These are phyloP conservation scores for Myopa testacea DNA, from an alignment of 2,888 invertebrate species.

Conservation along the genomic window DNA sequence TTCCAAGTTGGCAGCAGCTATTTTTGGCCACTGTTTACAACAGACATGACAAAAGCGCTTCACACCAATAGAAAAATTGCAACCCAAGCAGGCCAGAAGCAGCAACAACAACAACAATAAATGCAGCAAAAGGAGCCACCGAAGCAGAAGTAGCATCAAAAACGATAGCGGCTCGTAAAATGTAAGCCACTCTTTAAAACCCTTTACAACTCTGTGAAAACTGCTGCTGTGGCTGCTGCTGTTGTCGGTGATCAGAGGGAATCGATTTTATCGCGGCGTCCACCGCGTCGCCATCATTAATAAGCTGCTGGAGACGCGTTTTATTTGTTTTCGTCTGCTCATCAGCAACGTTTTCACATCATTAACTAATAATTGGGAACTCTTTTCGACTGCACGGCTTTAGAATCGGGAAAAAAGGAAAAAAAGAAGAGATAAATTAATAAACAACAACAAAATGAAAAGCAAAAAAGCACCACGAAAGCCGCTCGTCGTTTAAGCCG, in stretches of 20 bases:
- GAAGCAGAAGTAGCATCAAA: background rate
- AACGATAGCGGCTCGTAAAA: background rate
- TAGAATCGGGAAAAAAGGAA: background rate
- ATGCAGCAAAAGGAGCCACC: background rate
- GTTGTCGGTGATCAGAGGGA: background rate
- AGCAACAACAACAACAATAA: background rate
- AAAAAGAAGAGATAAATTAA: background rate
- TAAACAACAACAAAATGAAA: background rate
- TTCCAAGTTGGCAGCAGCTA: constrained; percentile 27
- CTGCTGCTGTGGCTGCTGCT: background rate
- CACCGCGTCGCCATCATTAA: constrained; percentile 25
- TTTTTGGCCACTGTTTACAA: constrained; percentile 22
- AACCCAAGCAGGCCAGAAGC: background rate
- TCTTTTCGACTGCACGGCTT: background rate
- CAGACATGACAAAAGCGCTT: constrained; percentile 24
- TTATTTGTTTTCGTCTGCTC: constrained; percentile 3
- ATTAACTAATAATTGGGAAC: constrained; percentile 27
- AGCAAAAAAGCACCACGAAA: background rate
- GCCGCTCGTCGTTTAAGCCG: background rate
- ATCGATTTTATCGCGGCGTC: background rate
- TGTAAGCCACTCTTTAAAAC: background rate
- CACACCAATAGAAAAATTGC: constrained; percentile 21
- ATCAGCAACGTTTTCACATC: constrained; percentile 36
- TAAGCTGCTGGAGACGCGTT: background rate
- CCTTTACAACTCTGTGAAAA: background rate